These are phyloP conservation scores for Acrossocheilus wenchowensis DNA, from an alignment of 2,797 vertebrate genomes.

Conservation along the genomic window DNA sequence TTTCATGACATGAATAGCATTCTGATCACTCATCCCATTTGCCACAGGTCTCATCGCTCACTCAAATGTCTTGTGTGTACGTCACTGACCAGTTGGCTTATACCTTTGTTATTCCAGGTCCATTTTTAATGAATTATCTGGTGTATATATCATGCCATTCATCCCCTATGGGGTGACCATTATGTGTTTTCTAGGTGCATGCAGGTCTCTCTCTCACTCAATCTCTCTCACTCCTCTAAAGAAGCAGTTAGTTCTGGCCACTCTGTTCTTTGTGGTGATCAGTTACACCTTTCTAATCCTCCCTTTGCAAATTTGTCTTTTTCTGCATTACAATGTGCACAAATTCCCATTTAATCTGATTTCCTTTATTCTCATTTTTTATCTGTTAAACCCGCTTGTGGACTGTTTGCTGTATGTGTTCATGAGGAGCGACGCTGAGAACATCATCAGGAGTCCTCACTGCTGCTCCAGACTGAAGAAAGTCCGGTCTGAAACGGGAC, in stretches of 20 bases:
- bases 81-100: not conserved
- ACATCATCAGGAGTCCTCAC: not conserved
- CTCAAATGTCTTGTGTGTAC: not conserved
- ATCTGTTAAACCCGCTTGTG: not conserved
- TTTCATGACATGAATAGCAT: not conserved
- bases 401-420: conserved; percentile 21
- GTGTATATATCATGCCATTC: fast-evolving
- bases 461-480: conserved; percentile 3
- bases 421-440: not conserved
- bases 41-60: conserved; percentile 1
- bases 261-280: not conserved
- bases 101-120: not conserved
- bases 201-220: conserved; percentile 1
- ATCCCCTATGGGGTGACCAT: not conserved
- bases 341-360: too few species aligned
- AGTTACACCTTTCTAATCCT: not conserved
- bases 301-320: not conserved
- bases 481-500: not conserved
- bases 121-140: not conserved
- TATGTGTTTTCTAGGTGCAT: not conserved
- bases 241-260: not conserved
- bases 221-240: not conserved
- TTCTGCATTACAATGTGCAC: too few species aligned
- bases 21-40: not conserved
- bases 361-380: not conserved